phyloP scores from a whole-genome alignment of 2,113 vertebrate genomes.

The Aleadryas rufinucha region DNA sequence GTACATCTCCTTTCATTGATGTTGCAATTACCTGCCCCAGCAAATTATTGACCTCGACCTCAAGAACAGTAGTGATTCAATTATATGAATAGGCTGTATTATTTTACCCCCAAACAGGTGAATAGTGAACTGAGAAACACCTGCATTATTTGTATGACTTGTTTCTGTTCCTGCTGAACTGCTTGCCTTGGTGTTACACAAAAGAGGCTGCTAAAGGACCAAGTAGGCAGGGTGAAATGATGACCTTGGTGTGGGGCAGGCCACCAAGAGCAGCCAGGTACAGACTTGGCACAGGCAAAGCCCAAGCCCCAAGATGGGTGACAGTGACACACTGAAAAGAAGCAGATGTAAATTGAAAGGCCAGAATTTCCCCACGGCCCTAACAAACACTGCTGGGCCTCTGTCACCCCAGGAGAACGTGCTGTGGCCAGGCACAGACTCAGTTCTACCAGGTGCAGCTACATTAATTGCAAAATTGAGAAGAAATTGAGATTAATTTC shows the following conservation, averaged over 20 bases:
- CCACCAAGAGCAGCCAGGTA: neutral
- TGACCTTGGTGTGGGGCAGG: neutral
- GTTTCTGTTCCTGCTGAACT: neutral
- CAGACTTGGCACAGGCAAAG: neutral
- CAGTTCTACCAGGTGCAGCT: neutral
- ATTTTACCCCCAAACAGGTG: neutral
- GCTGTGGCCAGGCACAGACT: neutral
- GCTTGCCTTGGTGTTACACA: neutral
- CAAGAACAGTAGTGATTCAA: neutral
- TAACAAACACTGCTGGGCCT: rapidly evolving
- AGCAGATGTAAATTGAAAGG: neutral
- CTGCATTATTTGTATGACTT: neutral
- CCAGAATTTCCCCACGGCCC: neutral
- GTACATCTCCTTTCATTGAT: neutral
- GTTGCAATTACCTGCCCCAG: neutral
- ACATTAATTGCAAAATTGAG: neutral
- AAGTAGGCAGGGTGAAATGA: rapidly evolving
- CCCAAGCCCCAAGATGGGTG: rapidly evolving
- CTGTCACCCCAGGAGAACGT: rapidly evolving
- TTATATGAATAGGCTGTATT: neutral
- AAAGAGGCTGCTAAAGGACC: neutral
- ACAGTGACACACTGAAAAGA: neutral
- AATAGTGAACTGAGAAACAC: neutral
- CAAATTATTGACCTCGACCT: neutral
- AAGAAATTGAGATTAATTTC: neutral